Percentiles rank a stretch among this genome's conserved stretches.
These are phyloP conservation scores for Hirtodrosophila cameraria DNA, from an alignment of 2,888 invertebrate genomes.

Conservation along the genomic window DNA sequence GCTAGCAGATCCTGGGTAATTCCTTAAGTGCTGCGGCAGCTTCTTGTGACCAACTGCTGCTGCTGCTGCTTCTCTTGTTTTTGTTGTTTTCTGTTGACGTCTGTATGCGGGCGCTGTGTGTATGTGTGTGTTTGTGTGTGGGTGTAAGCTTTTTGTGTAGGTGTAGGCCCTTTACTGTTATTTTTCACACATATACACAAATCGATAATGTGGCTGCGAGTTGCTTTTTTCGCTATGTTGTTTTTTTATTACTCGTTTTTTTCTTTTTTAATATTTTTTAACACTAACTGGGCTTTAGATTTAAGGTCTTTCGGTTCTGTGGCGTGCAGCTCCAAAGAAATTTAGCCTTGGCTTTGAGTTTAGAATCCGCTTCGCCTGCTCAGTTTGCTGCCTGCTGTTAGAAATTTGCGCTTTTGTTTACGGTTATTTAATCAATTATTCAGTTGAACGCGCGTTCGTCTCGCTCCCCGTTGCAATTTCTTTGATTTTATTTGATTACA, in stretches of 20 bases:
- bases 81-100: conserved; percentile 54
- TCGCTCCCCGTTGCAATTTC: conserved; percentile 36
- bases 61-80: conserved; percentile 4
- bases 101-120: conserved; percentile 35
- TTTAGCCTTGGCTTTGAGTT: conserved; percentile 66
- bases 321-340: conserved; percentile 15
- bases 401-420: conserved; percentile 49
- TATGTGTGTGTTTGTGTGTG: background rate
- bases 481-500: conserved; percentile 55
- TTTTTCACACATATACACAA: conserved; percentile 77
- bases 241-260: conserved; percentile 8
- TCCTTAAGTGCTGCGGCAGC: conserved; percentile 41
- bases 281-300: conserved; percentile 6
- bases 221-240: conserved; percentile 39
- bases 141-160: conserved; percentile 17
- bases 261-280: conserved; percentile 6
- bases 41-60: conserved; percentile 44
- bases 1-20: conserved; percentile 48
- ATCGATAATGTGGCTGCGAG: conserved; percentile 66
- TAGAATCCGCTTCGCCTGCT: conserved; percentile 15
- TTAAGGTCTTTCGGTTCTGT: conserved; percentile 11
- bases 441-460: conserved; percentile 45
- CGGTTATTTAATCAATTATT: conserved; percentile 74
- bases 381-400: conserved; percentile 36
- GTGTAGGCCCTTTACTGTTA: conserved; percentile 65